A percentile compares a stretch with the other conserved stretches of the same genome.
These are phyloP conservation scores for Araneus ventricosus DNA, from an alignment of 1,140 invertebrate genomes.

Conservation along the genomic window DNA sequence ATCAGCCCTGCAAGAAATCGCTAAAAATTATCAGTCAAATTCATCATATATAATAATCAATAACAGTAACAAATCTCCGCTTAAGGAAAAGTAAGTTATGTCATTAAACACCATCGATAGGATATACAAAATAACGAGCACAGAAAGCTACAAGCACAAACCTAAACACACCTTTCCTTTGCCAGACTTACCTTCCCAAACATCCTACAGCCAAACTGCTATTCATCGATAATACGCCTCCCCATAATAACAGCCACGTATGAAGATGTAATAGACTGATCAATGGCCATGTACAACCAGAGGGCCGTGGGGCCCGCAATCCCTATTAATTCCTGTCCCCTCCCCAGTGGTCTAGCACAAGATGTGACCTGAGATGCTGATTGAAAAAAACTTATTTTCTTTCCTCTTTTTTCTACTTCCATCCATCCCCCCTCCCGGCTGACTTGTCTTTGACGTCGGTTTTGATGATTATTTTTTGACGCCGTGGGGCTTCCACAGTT, in stretches of 20 bases:
- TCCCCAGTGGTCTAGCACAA: conserved; percentile 51
- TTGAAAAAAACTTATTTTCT: conserved; percentile 53
- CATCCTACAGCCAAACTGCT: neutral
- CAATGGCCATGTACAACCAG: conserved; percentile 57
- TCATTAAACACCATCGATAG: too few relatives aligned
- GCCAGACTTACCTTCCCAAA: neutral
- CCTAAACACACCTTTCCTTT: neutral
- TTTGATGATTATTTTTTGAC: conserved; percentile 34
- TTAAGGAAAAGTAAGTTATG: too few relatives aligned
- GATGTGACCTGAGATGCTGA: conserved; percentile 66
- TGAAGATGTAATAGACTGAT: conserved; percentile 73
- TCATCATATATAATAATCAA: too few relatives aligned
- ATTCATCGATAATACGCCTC: neutral
- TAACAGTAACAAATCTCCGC: too few relatives aligned
- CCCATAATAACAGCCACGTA: conserved; percentile 29
- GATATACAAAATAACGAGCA: too few relatives aligned
- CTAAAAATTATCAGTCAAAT: too few relatives aligned
- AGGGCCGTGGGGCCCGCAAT: neutral
- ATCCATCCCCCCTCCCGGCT: neutral
- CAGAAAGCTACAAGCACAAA: too few relatives aligned
- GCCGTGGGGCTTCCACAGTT: conserved; percentile 30
- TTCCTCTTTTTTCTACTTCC: neutral
- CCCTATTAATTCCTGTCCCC: conserved; percentile 65
- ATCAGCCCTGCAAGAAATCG: too few relatives aligned
- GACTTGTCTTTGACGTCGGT: conserved; percentile 1